These are phyloP conservation scores for Elephas maximus DNA, from an alignment of 2,113 vertebrate genomes.

Conservation along the genomic window DNA sequence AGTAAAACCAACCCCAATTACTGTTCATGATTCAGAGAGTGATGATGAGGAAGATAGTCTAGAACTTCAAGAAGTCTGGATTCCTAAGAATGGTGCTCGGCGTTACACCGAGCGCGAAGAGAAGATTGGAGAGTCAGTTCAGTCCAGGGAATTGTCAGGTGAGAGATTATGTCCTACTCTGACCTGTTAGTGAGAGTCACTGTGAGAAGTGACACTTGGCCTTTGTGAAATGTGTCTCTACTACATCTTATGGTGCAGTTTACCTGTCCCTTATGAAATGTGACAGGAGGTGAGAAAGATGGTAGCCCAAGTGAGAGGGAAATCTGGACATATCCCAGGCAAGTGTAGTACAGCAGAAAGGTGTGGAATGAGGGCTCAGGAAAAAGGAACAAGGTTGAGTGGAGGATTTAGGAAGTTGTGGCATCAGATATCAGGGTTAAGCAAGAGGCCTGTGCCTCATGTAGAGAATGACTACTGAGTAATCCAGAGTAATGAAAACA, in stretches of 20 bases:
- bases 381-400: not conserved
- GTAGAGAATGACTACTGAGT: not conserved
- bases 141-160: conserved; percentile 87
- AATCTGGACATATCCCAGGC: not conserved
- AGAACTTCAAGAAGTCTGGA: conserved; percentile 86
- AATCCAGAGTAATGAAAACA: not conserved
- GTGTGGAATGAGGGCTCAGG: not conserved
- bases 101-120: conserved; percentile 90
- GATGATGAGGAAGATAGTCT: conserved; percentile 95
- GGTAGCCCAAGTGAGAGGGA: not conserved
- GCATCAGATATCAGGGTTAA: not conserved
- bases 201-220: not conserved
- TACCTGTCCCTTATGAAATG: not conserved
- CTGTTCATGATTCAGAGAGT: conserved; percentile 97
- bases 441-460: not conserved
- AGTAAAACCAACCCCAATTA: conserved; percentile 92
- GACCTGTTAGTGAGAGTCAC: not conserved
- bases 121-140: conserved; percentile 88
- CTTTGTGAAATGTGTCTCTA: not conserved
- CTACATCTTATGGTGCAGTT: not conserved
- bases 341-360: not conserved
- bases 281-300: not conserved
- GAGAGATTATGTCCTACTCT: conserved; percentile 1
- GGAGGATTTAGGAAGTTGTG: not conserved
- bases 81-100: conserved; percentile 88